Evolutionary conservation across 2,888 invertebrate genomes (phyloP).

Genomic region (Phaonia tiefii): DNA sequence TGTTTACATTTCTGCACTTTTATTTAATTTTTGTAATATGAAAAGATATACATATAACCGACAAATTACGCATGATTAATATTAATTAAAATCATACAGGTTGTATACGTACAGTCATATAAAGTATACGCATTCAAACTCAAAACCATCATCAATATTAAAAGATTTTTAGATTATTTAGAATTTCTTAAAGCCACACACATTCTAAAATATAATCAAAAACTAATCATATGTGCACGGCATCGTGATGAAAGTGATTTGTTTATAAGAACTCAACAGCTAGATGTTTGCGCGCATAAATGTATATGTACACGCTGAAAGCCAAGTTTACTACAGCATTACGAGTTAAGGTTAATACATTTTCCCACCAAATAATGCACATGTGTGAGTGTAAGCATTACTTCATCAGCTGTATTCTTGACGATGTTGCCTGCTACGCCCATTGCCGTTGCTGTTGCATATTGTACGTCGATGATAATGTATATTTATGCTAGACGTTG

Average conservation of each 20-base stretch:
- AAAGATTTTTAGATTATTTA: too few relatives aligned
- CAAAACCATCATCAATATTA: too few relatives aligned
- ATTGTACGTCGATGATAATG: conserved; percentile 9
- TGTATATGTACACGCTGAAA: conserved; percentile 16
- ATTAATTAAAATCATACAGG: too few relatives aligned
- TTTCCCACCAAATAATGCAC: conserved; percentile 15
- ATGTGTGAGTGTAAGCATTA: neutral
- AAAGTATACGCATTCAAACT: too few relatives aligned
- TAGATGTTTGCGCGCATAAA: conserved; percentile 15
- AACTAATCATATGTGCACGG: neutral
- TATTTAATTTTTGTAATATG: too few relatives aligned
- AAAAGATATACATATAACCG: too few relatives aligned
- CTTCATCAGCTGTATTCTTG: neutral
- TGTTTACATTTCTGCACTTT: too few relatives aligned
- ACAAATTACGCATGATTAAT: too few relatives aligned
- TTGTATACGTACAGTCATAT: too few relatives aligned
- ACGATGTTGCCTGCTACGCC: neutral
- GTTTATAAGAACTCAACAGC: neutral
- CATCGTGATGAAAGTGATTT: neutral
- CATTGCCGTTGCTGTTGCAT: neutral
- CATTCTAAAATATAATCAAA: conserved; percentile 21
- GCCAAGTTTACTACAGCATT: conserved; percentile 31
- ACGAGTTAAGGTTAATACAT: conserved; percentile 17
- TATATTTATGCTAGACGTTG: neutral
- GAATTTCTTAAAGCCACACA: neutral